phyloP scores from a whole-genome alignment of 2,888 invertebrate species.

The Pachycephus smyrnensis region DNA sequence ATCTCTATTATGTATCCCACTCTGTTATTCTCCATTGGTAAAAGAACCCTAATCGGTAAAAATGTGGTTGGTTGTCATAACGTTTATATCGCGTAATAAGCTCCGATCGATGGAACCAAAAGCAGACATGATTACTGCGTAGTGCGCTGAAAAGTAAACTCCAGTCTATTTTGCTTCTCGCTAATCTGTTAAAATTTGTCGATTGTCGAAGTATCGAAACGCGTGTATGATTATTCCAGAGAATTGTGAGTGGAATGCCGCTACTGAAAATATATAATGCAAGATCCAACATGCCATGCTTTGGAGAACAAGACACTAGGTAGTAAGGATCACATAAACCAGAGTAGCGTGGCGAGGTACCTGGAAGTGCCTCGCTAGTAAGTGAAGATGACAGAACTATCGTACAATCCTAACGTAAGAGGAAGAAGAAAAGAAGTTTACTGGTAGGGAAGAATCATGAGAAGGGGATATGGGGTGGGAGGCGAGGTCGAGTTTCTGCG shows the following conservation, averaged over 20 bases:
- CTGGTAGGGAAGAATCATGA: neutral
- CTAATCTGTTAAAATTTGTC: neutral
- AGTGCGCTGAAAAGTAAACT: neutral
- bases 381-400: neutral
- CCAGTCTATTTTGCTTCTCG: neutral
- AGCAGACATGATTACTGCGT: neutral
- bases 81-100: neutral
- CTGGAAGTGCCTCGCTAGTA: neutral
- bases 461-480: conserved; percentile 1
- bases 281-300: neutral
- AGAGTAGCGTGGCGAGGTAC: neutral
- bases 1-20: neutral
- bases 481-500: conserved; percentile 43
- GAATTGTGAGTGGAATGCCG: neutral
- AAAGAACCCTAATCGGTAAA: neutral
- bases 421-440: neutral
- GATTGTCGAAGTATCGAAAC: neutral
- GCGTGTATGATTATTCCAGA: neutral
- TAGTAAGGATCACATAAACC: neutral
- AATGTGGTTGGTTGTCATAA: neutral
- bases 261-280: neutral
- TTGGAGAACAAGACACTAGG: neutral
- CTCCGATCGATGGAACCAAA: neutral
- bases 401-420: neutral
- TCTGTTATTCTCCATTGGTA: neutral